Evolutionary conservation across 2,888 invertebrate genomes (phyloP).

Genomic region (Penaeus monodon): DNA sequence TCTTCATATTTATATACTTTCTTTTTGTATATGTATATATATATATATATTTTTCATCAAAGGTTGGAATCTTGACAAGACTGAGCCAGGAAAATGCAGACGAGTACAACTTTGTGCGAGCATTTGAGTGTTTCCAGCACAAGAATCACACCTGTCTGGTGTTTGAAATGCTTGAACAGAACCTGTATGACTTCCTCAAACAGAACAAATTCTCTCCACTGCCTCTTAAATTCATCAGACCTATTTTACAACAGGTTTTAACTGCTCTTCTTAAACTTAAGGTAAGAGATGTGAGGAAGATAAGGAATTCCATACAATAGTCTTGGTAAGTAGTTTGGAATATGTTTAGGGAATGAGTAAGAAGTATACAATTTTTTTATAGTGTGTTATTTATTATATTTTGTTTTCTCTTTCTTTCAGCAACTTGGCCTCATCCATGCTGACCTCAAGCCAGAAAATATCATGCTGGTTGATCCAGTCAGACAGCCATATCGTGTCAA

Average conservation of each 20-base stretch:
- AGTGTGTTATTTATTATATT: neutral
- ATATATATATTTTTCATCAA: slow-evolving; percentile 47
- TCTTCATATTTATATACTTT: neutral
- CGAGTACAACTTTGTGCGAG: slow-evolving; percentile 99
- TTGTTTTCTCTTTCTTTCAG: slow-evolving; percentile 73
- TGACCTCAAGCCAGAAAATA: slow-evolving; percentile 99
- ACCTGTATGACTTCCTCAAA: slow-evolving; percentile 99
- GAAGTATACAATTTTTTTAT: neutral
- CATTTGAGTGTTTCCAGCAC: slow-evolving; percentile 99
- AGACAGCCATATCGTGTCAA: slow-evolving; percentile 98
- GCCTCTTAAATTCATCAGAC: slow-evolving; percentile 97
- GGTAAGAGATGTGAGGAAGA: slow-evolving; percentile 72
- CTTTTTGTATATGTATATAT: too few species aligned
- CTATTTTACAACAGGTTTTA: slow-evolving; percentile 97
- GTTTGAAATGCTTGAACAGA: slow-evolving; percentile 99
- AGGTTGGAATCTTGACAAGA: slow-evolving; percentile 90
- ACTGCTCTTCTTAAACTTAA: slow-evolving; percentile 85
- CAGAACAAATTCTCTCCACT: slow-evolving; percentile 99
- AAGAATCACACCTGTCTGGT: slow-evolving; percentile 99
- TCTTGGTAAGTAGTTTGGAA: neutral
- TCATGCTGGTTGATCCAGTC: slow-evolving; percentile 99
- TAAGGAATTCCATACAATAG: neutral
- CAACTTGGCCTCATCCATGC: slow-evolving; percentile 99
- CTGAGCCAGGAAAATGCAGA: slow-evolving; percentile 97
- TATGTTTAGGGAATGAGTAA: neutral